Evolutionary conservation across 1,140 invertebrate species (phyloP).

Genomic region (Drosophila oshimai): DNA sequence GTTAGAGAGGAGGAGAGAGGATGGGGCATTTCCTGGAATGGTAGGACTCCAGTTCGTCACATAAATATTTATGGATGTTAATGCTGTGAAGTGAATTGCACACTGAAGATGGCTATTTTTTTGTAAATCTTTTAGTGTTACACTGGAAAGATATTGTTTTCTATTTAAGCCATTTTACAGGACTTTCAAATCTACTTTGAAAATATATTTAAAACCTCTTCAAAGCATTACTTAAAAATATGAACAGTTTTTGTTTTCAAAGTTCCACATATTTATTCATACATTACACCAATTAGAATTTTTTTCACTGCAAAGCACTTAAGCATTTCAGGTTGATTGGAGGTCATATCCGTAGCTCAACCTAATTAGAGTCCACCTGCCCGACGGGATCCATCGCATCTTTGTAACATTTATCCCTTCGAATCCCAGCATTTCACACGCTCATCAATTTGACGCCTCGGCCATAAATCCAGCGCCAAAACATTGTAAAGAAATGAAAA

Average conservation of each 20-base stretch:
- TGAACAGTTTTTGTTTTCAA: background rate
- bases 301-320: background rate
- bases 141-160: background rate
- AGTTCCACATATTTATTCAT: background rate
- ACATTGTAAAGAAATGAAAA: conserved; percentile 56
- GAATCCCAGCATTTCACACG: conserved; percentile 51
- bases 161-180: too few species aligned
- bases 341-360: conserved; percentile 5
- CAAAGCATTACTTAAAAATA: background rate
- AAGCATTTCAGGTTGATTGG: conserved; percentile 14
- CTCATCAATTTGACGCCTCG: conserved; percentile 52
- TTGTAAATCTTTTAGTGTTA: too few species aligned
- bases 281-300: background rate
- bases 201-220: too few species aligned
- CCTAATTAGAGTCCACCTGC: conserved; percentile 46
- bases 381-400: conserved; percentile 4
- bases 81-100: conserved; percentile 24
- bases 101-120: background rate
- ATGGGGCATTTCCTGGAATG: conserved; percentile 28
- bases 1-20: too few species aligned
- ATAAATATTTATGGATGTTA: conserved; percentile 73
- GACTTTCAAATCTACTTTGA: too few species aligned
- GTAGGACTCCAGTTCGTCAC: conserved; percentile 34
- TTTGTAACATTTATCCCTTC: conserved; percentile 4
- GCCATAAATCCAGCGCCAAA: conserved; percentile 44